Conservation (phyloP, 92 coral and sea anemone genomes). For the Heteractis magnifica region DNA sequence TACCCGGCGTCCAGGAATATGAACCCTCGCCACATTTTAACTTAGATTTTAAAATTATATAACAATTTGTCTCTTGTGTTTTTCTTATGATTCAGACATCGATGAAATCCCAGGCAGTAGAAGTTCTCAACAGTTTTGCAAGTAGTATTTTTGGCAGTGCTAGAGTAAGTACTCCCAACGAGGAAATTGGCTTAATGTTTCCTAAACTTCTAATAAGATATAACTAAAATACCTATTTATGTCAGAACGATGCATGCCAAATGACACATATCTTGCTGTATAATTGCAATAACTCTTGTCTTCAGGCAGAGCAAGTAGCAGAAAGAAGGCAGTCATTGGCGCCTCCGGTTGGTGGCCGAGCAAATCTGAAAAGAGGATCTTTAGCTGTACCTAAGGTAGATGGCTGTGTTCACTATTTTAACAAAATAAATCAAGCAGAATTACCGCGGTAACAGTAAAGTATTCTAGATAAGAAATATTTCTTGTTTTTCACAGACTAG, state of each 20-base stretch:
- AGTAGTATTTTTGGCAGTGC: slow-evolving; percentile 80
- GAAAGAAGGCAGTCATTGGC: slow-evolving; percentile 78
- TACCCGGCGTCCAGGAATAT: too few species aligned
- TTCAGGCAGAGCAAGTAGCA: slow-evolving; percentile 78
- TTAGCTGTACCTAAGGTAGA: slow-evolving; percentile 33
- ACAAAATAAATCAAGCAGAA: not conserved
- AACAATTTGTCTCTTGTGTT: not conserved
- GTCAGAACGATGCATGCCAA: too few species aligned
- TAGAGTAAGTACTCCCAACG: slow-evolving; percentile 43
- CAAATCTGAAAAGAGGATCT: slow-evolving; percentile 43
- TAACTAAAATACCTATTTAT: too few species aligned
- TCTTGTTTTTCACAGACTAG: not conserved
- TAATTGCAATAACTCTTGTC: not conserved
- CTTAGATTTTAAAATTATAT: not conserved
- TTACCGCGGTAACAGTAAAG: not conserved
- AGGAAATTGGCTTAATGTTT: not conserved
- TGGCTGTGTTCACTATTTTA: not conserved
- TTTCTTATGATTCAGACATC: slow-evolving; percentile 37
- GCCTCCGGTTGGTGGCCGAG: slow-evolving; percentile 42
- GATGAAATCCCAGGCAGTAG: slow-evolving; percentile 72
- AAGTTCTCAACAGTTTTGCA: slow-evolving; percentile 67
- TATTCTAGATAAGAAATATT: not conserved
- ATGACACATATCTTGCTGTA: not conserved
- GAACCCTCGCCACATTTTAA: not conserved
- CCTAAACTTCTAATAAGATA: too few species aligned